Percentiles rank a stretch among this genome's conserved stretches.
These are phyloP conservation scores for Eurosta solidaginis DNA, from an alignment of 1,140 invertebrate species.

Conservation along the genomic window DNA sequence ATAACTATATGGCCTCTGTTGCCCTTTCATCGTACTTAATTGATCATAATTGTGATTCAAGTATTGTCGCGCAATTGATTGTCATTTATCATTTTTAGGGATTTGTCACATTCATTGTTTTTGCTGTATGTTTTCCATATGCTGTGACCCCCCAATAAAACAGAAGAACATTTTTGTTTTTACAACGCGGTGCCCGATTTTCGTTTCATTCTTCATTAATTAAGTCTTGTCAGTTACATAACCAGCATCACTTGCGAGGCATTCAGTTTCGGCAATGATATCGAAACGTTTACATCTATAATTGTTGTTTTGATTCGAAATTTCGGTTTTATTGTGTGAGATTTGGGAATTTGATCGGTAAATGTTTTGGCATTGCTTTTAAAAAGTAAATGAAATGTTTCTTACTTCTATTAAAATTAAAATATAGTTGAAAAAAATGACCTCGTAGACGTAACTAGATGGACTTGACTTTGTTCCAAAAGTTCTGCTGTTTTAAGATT, in stretches of 20 bases:
- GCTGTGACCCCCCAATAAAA: too few species aligned
- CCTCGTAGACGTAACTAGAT: too few species aligned
- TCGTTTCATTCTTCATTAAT: background rate
- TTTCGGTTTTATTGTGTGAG: background rate
- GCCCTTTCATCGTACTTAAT: background rate
- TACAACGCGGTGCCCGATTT: background rate
- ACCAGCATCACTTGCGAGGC: background rate
- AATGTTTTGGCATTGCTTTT: too few species aligned
- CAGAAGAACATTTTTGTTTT: background rate
- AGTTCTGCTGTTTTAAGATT: too few species aligned
- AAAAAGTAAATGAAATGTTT: too few species aligned
- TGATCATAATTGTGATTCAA: slow-evolving; percentile 21
- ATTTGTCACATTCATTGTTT: background rate
- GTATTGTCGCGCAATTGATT: background rate
- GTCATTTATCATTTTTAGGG: background rate
- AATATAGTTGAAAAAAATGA: too few species aligned
- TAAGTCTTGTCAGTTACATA: background rate
- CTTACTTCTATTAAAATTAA: too few species aligned
- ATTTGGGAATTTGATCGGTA: background rate
- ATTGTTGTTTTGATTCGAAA: background rate
- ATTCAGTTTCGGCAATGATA: background rate
- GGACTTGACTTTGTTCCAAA: too few species aligned
- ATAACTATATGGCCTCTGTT: background rate
- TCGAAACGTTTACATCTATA: background rate
- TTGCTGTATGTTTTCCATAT: too few species aligned